Percentiles rank a stretch among this genome's conserved stretches.
Conservation (phyloP, 2,797 vertebrate species). For the Tachyglossus aculeatus region DNA sequence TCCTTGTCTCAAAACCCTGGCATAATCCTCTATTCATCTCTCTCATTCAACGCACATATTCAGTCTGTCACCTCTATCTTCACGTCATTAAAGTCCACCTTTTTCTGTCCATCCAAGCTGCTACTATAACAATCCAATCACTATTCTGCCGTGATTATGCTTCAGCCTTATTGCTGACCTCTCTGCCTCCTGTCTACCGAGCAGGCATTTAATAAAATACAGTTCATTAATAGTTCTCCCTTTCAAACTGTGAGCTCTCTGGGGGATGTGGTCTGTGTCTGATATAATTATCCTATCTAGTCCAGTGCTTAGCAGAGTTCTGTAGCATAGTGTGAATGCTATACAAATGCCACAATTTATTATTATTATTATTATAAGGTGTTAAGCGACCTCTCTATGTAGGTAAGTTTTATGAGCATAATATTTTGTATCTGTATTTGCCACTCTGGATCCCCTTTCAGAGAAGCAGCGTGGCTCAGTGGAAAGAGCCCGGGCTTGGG, state of each 20-base stretch:
- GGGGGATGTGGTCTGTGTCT: no score
- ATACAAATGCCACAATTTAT: no score
- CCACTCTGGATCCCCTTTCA: no score
- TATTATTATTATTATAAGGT: no score
- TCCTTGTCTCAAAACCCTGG: neutral
- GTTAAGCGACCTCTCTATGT: no score
- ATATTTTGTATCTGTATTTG: no score
- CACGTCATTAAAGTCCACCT: neutral
- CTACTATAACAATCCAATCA: neutral
- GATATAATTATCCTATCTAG: no score
- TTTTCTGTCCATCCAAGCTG: neutral
- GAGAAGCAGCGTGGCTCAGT: no score
- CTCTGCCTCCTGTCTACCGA: neutral
- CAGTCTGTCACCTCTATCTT: neutral
- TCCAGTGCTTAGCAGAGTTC: no score
- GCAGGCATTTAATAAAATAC: neutral
- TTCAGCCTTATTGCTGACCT: neutral
- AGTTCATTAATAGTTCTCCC: neutral
- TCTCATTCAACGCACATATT: neutral
- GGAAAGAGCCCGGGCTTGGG: no score
- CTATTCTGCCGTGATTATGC: neutral
- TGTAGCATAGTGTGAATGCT: no score
- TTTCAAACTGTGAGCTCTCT: neutral
- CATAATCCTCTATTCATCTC: neutral
- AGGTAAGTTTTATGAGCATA: no score